These are phyloP conservation scores for Ammodytes dubius DNA, from an alignment of 2,113 vertebrate species.

Conservation along the genomic window DNA sequence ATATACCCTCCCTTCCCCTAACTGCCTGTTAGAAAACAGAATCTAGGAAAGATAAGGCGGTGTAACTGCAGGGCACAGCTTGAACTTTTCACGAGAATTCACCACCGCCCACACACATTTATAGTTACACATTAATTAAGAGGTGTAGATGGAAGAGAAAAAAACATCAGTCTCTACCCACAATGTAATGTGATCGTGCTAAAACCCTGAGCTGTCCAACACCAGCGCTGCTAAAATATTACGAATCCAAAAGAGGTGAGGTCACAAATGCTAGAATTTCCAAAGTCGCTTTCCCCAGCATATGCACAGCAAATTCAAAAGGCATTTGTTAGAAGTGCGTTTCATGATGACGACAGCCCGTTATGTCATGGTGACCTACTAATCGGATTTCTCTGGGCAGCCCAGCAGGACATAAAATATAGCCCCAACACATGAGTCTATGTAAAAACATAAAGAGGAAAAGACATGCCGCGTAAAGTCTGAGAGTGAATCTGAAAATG, in stretches of 20 bases:
- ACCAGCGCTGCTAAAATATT: not conserved
- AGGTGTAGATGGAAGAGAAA: constrained; percentile 6
- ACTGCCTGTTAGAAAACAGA: not conserved
- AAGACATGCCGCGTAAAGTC: not conserved
- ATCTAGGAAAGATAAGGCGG: not conserved
- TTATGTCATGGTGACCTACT: constrained; percentile 80
- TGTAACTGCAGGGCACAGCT: constrained; percentile 14
- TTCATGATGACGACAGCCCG: constrained; percentile 38
- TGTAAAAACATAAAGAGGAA: constrained; percentile 15
- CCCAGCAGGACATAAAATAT: constrained; percentile 55
- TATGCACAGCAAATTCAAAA: constrained; percentile 13
- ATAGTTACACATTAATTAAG: constrained; percentile 49
- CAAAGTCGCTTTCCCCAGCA: not conserved
- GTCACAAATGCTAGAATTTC: not conserved
- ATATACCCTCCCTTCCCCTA: not conserved
- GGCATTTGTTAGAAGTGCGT: constrained; percentile 2
- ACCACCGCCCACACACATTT: constrained; percentile 50
- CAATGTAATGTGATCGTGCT: constrained; percentile 9
- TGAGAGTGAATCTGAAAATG: not conserved
- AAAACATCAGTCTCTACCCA: constrained; percentile 8
- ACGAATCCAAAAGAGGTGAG: not conserved
- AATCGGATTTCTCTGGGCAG: constrained; percentile 69
- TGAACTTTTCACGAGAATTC: constrained; percentile 68
- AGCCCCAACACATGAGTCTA: constrained; percentile 25
- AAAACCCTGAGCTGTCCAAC: not conserved